phyloP scores from a whole-genome alignment of 2,888 invertebrate genomes.

The Plagiodera versicolora region DNA sequence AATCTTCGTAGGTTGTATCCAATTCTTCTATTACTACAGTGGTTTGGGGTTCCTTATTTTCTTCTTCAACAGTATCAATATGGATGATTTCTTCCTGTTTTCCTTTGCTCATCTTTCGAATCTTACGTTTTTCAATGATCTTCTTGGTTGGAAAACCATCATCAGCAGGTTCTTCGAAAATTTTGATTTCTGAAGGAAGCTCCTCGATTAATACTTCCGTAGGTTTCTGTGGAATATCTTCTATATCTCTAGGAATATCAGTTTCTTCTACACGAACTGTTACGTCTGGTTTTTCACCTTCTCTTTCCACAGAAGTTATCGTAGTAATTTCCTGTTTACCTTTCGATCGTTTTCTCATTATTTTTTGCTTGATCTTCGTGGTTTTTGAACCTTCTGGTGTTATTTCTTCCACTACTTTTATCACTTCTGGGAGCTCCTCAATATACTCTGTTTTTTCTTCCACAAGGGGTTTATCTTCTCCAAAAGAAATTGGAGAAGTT shows the following conservation, averaged over 20 bases:
- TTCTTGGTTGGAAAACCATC: slow-evolving; percentile 37
- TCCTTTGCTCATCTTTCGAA: slow-evolving; percentile 42
- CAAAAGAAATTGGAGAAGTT: slow-evolving; percentile 43
- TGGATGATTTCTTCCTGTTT: slow-evolving; percentile 48
- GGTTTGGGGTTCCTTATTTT: slow-evolving; percentile 54
- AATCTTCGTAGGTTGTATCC: slow-evolving; percentile 32
- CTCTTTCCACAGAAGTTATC: slow-evolving; percentile 41
- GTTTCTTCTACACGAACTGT: slow-evolving; percentile 40
- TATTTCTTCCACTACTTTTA: slow-evolving; percentile 24
- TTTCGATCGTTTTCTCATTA: slow-evolving; percentile 53
- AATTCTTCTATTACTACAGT: slow-evolving; percentile 50
- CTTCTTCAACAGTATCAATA: slow-evolving; percentile 50
- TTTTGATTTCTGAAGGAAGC: slow-evolving; percentile 41
- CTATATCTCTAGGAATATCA: slow-evolving; percentile 42
- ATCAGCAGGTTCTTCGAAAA: slow-evolving; percentile 37
- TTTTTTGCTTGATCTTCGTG: slow-evolving; percentile 50
- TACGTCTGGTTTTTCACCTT: slow-evolving; percentile 39
- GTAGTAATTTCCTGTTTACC: slow-evolving; percentile 50
- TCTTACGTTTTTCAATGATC: slow-evolving; percentile 47
- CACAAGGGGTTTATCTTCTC: slow-evolving; percentile 37
- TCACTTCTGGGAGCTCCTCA: slow-evolving; percentile 30
- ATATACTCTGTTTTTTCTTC: slow-evolving; percentile 46
- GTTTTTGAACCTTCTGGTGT: slow-evolving; percentile 23
- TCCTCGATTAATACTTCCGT: slow-evolving; percentile 38
- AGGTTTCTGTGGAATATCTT: slow-evolving; percentile 35